Base-by-base conservation (phyloP, 2,113 vertebrate species). In the Bagarius yarrelli region DNA sequence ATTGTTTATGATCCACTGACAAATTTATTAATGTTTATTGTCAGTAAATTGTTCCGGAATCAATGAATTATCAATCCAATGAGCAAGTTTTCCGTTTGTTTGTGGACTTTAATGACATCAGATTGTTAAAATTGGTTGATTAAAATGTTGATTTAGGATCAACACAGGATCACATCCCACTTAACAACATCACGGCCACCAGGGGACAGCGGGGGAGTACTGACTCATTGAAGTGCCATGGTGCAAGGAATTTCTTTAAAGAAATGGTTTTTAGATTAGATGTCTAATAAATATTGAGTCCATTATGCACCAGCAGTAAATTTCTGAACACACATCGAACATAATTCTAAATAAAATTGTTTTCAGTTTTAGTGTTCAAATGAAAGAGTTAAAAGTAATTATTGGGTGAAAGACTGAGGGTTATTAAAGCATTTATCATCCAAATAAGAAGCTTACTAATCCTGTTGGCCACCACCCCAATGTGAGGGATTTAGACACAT, bases 361-460 rank as follows among this genome's bases (percentile, higher is more conserved):
- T 55, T 27, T 73, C 50, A 32, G 6, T 13, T 30, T 25, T 11
- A 53, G 70, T 55, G n/a, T n/a, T n/a, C n/a, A n/a, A n/a, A n/a
- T n/a, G n/a, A n/a, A n/a, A n/a, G n/a, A n/a, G n/a, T n/a, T n/a
- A n/a, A n/a, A n/a, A n/a, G n/a, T n/a, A n/a, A 19, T 14, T 25
- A 32, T 8, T 30, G 47, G 32, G 15, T 23, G 53, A n/a, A 25
- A 70, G 53, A 50, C 44, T 23, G 9, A 21, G 40, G 32, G 32
- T 27, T 40, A 69, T 40, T 56, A 19, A 27, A 2, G 52, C n/a
- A 55, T 79, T 57, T 30, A 27, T 19, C 36, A 53, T 8, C 56
- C 59, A 59, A 61, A 52, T 52, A 66, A 70, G 70, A 82, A 40
- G 30, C 53, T 59, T 79, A 78, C 72, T 11, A 59, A 55, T 76